Conservation (phyloP, 2,113 vertebrate genomes). For the Tetrax tetrax region DNA sequence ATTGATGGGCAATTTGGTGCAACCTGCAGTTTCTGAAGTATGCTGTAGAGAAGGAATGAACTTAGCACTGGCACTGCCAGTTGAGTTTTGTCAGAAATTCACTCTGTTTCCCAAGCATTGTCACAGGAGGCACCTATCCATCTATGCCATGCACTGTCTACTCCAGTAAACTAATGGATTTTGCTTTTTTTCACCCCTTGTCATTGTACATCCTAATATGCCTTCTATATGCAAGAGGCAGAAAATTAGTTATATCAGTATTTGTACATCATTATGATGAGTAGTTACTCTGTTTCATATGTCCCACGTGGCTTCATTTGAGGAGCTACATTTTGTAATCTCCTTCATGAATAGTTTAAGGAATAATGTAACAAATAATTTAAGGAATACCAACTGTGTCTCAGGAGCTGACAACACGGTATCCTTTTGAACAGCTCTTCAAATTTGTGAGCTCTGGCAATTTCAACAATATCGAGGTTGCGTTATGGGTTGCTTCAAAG, state of each 20-base stretch:
- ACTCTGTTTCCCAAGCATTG: rapidly evolving
- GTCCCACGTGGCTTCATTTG: not conserved
- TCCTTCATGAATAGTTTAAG: not conserved
- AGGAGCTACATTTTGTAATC: not conserved
- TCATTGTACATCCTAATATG: rapidly evolving
- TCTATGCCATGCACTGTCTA: not conserved
- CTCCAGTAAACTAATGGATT: not conserved
- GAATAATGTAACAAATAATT: not conserved
- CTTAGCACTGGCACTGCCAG: not conserved
- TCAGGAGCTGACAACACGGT: not conserved
- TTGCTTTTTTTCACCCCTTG: rapidly evolving
- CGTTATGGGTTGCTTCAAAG: not conserved
- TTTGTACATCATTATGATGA: not conserved
- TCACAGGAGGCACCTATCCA: not conserved
- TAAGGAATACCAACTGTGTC: not conserved
- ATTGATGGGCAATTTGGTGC: not conserved
- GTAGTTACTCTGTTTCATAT: not conserved
- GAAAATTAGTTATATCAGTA: not conserved
- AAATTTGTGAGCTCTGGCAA: not conserved
- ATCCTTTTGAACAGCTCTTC: not conserved
- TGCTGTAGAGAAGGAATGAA: not conserved
- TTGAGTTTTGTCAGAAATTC: not conserved
- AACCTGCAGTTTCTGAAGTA: not conserved
- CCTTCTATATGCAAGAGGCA: not conserved
- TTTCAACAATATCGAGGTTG: not conserved